phyloP scores from a whole-genome alignment of 1,140 invertebrate species.

The Brachionus angularis region DNA sequence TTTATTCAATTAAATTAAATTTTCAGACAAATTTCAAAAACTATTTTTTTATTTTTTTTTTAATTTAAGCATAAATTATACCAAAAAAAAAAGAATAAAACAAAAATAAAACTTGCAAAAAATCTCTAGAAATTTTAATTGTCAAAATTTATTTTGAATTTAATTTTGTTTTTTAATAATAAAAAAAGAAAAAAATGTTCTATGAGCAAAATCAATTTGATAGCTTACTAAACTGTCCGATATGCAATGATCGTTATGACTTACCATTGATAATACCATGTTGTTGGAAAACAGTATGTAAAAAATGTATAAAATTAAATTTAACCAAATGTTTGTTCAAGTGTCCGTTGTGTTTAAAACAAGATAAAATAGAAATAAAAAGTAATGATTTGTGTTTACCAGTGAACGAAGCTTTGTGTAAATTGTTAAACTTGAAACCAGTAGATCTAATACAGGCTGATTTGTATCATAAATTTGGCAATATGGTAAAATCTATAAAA shows the following conservation, averaged over 20 bases:
- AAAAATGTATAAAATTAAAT: conserved; percentile 30
- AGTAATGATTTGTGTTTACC: not conserved
- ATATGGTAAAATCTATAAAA: conserved; percentile 7
- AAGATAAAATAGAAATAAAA: not conserved
- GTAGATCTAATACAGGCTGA: conserved; percentile 14
- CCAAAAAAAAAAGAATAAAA: too few species aligned
- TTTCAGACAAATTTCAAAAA: too few species aligned
- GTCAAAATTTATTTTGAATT: too few species aligned
- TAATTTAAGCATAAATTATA: too few species aligned
- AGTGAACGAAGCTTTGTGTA: not conserved
- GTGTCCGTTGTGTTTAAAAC: not conserved
- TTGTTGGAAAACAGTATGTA: conserved; percentile 30
- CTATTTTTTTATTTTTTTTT: too few species aligned
- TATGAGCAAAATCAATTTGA: conserved; percentile 37
- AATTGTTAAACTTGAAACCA: not conserved
- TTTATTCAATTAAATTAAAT: too few species aligned
- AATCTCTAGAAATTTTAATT: too few species aligned
- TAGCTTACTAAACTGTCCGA: not conserved
- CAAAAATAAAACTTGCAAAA: too few species aligned
- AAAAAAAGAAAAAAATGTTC: too few species aligned
- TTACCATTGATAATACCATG: not conserved
- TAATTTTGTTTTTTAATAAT: too few species aligned
- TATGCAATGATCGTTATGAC: not conserved
- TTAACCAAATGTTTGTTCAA: not conserved
- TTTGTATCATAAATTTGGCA: conserved; percentile 7